Percentiles rank a stretch among this genome's conserved stretches.
Evolutionary conservation across 1,140 invertebrate species (phyloP).

Genomic region (Pentalonia nigronervosa): DNA sequence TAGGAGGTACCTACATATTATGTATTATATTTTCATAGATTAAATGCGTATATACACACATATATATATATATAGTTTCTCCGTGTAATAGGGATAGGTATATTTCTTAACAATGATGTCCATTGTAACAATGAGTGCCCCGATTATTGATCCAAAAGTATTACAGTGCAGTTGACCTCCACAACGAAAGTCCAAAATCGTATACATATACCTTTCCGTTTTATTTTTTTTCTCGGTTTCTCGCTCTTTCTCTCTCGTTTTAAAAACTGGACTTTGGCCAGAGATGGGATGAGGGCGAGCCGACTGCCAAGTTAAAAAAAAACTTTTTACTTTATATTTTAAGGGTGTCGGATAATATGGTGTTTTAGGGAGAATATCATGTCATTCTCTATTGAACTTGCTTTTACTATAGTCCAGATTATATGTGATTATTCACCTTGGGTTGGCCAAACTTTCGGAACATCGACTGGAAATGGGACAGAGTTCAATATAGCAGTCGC

Average conservation of each 20-base stretch:
- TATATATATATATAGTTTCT: too few relatives aligned
- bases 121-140: neutral
- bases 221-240: constrained; percentile 26
- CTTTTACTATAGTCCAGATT: neutral
- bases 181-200: constrained; percentile 23
- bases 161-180: constrained; percentile 40
- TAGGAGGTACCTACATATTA: neutral
- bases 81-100: neutral
- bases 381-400: neutral
- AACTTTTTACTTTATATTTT: constrained; percentile 56
- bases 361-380: constrained; percentile 26
- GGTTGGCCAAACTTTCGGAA: constrained; percentile 42
- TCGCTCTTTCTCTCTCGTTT: constrained; percentile 22
- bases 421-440: constrained; percentile 41
- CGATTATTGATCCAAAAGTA: constrained; percentile 43
- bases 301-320: constrained; percentile 50
- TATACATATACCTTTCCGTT: constrained; percentile 25
- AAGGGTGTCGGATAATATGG: constrained; percentile 23
- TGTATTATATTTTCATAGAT: neutral
- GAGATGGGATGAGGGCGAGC: neutral
- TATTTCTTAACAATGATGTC: neutral
- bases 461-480: constrained; percentile 45
- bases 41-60: too few relatives aligned
- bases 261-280: constrained; percentile 49
- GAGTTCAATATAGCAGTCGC: constrained; percentile 37